These are phyloP conservation scores for Drosophila tanythrix DNA, from an alignment of 2,888 invertebrate genomes.

Conservation along the genomic window DNA sequence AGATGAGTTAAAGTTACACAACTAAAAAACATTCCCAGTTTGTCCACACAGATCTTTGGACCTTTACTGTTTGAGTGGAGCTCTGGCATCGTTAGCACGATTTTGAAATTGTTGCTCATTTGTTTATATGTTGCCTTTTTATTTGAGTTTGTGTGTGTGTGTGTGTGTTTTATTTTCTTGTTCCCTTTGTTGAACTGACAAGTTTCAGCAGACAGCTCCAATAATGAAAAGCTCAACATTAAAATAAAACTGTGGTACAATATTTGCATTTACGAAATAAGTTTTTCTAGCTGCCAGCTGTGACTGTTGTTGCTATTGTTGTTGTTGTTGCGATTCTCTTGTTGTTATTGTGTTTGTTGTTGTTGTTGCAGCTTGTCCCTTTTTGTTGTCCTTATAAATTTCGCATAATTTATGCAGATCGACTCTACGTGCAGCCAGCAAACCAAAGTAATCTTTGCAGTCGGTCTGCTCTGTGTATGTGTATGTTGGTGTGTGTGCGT, in stretches of 20 bases:
- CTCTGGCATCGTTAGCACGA: background rate
- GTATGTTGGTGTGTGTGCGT: background rate
- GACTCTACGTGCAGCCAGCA: conserved; percentile 76
- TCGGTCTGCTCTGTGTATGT: background rate
- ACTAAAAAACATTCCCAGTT: background rate
- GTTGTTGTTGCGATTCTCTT: conserved; percentile 8
- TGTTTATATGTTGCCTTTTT: background rate
- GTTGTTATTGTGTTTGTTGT: conserved; percentile 14
- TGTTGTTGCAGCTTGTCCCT: conserved; percentile 31
- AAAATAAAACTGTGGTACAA: conserved; percentile 63
- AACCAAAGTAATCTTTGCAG: conserved; percentile 40
- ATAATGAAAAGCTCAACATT: conserved; percentile 37
- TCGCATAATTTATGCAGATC: conserved; percentile 79
- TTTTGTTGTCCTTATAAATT: conserved; percentile 75
- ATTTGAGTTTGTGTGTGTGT: background rate
- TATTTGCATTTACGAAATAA: conserved; percentile 72
- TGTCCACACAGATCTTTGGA: background rate
- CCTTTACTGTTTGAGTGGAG: background rate
- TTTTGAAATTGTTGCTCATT: background rate
- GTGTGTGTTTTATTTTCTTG: background rate
- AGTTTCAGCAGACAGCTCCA: conserved; percentile 11
- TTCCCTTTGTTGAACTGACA: conserved; percentile 1
- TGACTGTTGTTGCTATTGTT: conserved; percentile 24
- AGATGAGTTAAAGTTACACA: background rate
- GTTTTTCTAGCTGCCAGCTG: conserved; percentile 61